Conservation (phyloP, 2,888 invertebrate species). For the Drosophila pullipes region DNA sequence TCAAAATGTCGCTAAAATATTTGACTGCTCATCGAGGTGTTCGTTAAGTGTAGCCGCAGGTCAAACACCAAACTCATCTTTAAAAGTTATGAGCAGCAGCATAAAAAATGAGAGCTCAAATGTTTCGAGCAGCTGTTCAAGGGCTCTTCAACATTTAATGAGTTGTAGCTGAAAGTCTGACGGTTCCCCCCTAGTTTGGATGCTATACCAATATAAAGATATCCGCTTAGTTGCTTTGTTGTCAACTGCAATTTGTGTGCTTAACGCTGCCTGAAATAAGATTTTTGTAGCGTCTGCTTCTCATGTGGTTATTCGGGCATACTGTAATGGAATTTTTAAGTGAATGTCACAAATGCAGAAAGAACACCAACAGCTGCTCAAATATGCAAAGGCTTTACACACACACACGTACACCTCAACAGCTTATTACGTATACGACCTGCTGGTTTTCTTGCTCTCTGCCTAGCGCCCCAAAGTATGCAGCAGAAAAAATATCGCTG, state of each 20-base stretch:
- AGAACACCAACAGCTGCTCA: conserved; percentile 64
- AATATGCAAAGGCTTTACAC: conserved; percentile 69
- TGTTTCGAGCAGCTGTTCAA: conserved; percentile 60
- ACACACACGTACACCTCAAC: conserved; percentile 27
- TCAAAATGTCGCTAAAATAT: conserved; percentile 48
- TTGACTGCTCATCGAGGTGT: conserved; percentile 63
- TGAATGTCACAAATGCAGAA: conserved; percentile 78
- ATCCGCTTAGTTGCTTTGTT: conserved; percentile 28
- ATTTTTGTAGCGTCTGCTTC: conserved; percentile 48
- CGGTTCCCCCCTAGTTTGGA: neutral
- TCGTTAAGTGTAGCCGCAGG: conserved; percentile 64
- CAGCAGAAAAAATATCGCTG: conserved; percentile 10
- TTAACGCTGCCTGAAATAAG: conserved; percentile 79
- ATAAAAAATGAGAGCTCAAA: conserved; percentile 31
- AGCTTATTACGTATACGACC: conserved; percentile 66
- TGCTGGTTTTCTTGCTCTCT: conserved; percentile 20
- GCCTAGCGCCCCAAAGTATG: conserved; percentile 32
- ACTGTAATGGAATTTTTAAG: conserved; percentile 80
- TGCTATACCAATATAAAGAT: conserved; percentile 13
- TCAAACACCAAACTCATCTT: conserved; percentile 27
- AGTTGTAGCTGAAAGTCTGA: conserved; percentile 42
- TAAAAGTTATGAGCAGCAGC: conserved; percentile 24
- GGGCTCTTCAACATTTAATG: conserved; percentile 71
- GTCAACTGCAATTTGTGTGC: conserved; percentile 74
- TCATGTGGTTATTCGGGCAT: conserved; percentile 75